These are phyloP conservation scores for Cranoglanis bouderius DNA, from an alignment of 2,113 vertebrate genomes.

Conservation along the genomic window DNA sequence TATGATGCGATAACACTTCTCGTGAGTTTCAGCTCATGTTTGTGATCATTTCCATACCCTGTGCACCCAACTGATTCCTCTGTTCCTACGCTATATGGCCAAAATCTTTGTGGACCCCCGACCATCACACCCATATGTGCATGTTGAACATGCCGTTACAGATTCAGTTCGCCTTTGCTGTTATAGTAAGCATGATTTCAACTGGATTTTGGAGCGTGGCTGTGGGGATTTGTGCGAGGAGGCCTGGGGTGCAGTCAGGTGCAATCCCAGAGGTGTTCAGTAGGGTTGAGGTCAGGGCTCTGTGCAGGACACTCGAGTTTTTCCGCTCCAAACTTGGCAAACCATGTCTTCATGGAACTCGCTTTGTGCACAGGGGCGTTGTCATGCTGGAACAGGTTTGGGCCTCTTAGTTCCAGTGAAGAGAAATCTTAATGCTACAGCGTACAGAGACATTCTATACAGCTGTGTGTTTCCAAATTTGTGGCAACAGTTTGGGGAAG, in stretches of 20 bases:
- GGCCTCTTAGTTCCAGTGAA: too few species aligned
- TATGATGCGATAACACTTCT: background rate
- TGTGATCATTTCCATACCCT: background rate
- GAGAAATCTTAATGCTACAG: too few species aligned
- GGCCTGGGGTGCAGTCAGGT: background rate
- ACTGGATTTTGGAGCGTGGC: background rate
- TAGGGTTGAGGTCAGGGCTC: background rate
- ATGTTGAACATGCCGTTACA: background rate
- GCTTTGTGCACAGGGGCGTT: too few species aligned
- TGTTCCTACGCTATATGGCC: background rate
- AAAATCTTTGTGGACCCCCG: background rate
- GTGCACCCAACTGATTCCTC: background rate
- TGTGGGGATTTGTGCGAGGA: background rate
- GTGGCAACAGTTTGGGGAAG: too few species aligned
- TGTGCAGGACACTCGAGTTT: background rate
- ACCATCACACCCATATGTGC: background rate
- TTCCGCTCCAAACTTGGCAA: too few species aligned
- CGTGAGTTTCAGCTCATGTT: background rate
- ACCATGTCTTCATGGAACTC: background rate
- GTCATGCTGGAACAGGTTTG: background rate
- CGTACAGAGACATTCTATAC: too few species aligned
- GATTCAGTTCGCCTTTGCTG: background rate
- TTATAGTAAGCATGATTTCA: background rate
- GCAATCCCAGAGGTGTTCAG: background rate
- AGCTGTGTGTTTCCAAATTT: too few species aligned